phyloP scores from a whole-genome alignment of 2,797 vertebrate species.

The Parotocinclus haroldoi region DNA sequence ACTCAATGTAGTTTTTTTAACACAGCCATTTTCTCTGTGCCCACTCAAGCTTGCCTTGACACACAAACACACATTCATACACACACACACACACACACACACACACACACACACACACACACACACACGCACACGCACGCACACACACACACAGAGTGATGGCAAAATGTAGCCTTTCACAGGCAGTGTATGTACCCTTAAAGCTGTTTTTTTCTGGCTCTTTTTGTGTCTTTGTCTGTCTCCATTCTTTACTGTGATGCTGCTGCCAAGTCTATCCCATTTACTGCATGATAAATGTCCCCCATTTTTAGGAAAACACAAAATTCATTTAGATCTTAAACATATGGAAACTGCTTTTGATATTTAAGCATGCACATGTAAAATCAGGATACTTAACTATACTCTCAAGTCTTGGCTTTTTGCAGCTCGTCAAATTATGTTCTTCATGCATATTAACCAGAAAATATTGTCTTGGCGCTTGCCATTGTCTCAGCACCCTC shows the following conservation, averaged over 20 bases:
- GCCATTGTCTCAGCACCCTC: no score
- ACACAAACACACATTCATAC: no score
- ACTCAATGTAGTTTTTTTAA: constrained; percentile 55
- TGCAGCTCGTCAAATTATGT: no score
- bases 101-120: constrained; percentile 16
- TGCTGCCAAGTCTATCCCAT: not conserved
- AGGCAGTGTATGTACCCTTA: constrained; percentile 32
- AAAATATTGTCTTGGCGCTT: no score
- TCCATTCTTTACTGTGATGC: no score
- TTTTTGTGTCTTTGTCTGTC: not conserved
- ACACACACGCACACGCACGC: constrained; percentile 20
- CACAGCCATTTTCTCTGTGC: constrained; percentile 62
- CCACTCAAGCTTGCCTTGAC: constrained; percentile 27
- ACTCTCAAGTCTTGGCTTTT: no score
- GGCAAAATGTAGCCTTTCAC: constrained; percentile 48
- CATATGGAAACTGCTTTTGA: no score
- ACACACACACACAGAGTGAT: constrained; percentile 25
- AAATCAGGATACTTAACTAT: no score
- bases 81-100: constrained; percentile 23
- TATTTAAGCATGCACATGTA: no score
- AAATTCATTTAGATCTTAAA: not conserved
- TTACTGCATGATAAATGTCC: not conserved
- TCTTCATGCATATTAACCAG: no score
- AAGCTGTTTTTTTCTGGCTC: constrained; percentile 34
- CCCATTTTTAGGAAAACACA: not conserved